phyloP scores from a whole-genome alignment of 2,888 invertebrate genomes.

The Pilophorus perplexus region DNA sequence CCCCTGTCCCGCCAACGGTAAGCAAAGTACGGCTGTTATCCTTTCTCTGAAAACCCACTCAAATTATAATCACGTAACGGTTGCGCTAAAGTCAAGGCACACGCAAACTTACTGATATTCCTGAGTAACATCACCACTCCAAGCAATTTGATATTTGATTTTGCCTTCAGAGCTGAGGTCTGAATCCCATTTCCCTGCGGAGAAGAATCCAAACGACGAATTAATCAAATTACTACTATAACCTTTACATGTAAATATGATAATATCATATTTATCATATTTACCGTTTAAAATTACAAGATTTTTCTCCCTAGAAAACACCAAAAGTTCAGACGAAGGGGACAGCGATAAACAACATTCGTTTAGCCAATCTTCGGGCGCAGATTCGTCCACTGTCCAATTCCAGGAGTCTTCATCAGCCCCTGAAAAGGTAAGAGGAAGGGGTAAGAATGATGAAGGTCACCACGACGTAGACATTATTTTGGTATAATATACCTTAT shows the following conservation, averaged over 20 bases:
- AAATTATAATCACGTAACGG: not conserved
- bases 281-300: slow-evolving; percentile 63
- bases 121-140: slow-evolving; percentile 58
- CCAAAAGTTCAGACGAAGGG: slow-evolving; percentile 69
- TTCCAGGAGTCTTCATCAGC: slow-evolving; percentile 46
- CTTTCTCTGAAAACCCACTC: slow-evolving; percentile 53
- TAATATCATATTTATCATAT: no score
- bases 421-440: not conserved
- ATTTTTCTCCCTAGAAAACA: slow-evolving; percentile 63
- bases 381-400: slow-evolving; percentile 45
- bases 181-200: slow-evolving; percentile 63
- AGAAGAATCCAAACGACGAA: slow-evolving; percentile 32
- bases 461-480: no score
- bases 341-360: slow-evolving; percentile 66
- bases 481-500: no score
- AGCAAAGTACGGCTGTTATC: slow-evolving; percentile 56
- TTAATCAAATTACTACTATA: not conserved
- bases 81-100: not conserved
- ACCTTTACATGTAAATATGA: not conserved
- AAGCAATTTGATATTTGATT: slow-evolving; percentile 59
- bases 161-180: slow-evolving; percentile 53
- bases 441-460: no score
- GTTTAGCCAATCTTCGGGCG: slow-evolving; percentile 62
- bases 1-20: slow-evolving; percentile 57
- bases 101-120: slow-evolving; percentile 52